Evolutionary conservation across 2,888 invertebrate species (phyloP), one percentile per base, ranked within the genome.

Genomic region (Plagodis pulveraria): DNA sequence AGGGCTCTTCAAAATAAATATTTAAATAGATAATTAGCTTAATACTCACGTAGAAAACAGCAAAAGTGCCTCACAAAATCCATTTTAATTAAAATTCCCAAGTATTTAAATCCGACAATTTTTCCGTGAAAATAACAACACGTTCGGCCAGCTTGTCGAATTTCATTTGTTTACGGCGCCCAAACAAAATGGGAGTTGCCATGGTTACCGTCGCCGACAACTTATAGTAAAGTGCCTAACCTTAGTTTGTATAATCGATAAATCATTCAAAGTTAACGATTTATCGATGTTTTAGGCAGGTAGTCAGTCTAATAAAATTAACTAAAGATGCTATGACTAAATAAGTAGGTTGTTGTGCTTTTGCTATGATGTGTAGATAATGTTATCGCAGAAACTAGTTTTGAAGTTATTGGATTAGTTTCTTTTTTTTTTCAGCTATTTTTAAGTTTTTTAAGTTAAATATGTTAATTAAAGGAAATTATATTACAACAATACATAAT

Each of bases 161-260:
- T 73, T 86, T 92, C 91, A 87, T 89, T 91, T 91, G 91, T 92
- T 91, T 91, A 90, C 87, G 76, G 73, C 76, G 76, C 78, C 80
- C 68, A 86, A 91, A 89, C 89, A 91, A 81, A 66, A 69, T 76
- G 76, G 61, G 69, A 44, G 89, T 91, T 81, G 69, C 78, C 77
- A 89, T 89, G 80, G 77, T 67, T 78, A 91, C 88, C 35, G 58
- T 50, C 57, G 63, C 72, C 84, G 87, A 80, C 89, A 88, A 85
- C 86, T 79, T 60, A 22, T 78, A 83, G 77, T 77, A 78, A 83
- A 69, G 78, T 52, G 73, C 63, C 59, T 63, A 59, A 56, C 64
- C 54, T 56, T 59, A 62, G 61, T 71, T 72, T 77, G 78, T 83
- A n/a, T 73, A 83, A 84, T 86, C 86, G 83, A 86, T 84, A 79